Evolutionary conservation across 2,113 vertebrate species (phyloP).

Genomic region (Urocynchramus pylzowi): DNA sequence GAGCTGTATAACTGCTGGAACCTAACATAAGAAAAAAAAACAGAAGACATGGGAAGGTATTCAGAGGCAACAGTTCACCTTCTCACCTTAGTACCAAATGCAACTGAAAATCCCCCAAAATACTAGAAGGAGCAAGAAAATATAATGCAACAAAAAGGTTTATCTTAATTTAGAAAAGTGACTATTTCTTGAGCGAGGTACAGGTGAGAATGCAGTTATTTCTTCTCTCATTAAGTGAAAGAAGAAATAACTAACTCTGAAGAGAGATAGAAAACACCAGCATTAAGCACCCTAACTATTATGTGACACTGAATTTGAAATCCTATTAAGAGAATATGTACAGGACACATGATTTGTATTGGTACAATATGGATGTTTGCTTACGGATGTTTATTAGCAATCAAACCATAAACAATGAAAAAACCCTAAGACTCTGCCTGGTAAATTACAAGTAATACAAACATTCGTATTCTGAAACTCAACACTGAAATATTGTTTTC

Average conservation of each 20-base stretch:
- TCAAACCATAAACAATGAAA: not conserved
- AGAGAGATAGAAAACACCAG: not conserved
- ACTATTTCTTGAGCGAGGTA: not conserved
- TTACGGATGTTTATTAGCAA: not conserved
- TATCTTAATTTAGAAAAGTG: not conserved
- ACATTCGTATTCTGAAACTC: not conserved
- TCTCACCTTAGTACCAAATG: not conserved
- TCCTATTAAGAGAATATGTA: not conserved
- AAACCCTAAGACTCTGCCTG: not conserved
- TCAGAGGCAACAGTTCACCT: not conserved
- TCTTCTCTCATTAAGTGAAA: not conserved
- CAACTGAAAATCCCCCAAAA: not conserved
- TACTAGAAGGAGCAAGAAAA: not conserved
- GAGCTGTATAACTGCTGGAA: not conserved
- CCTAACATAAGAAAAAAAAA: not conserved
- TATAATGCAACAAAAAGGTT: not conserved
- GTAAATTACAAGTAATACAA: not conserved
- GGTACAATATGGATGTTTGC: not conserved
- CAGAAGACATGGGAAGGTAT: not conserved
- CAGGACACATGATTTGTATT: not conserved
- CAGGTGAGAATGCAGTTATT: not conserved
- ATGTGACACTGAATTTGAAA: not conserved
- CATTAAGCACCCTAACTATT: not conserved
- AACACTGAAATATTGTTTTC: not conserved
- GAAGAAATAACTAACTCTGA: not conserved